Base-by-base conservation (phyloP, 1,140 invertebrate species). In the Nilaparvata lugens region DNA sequence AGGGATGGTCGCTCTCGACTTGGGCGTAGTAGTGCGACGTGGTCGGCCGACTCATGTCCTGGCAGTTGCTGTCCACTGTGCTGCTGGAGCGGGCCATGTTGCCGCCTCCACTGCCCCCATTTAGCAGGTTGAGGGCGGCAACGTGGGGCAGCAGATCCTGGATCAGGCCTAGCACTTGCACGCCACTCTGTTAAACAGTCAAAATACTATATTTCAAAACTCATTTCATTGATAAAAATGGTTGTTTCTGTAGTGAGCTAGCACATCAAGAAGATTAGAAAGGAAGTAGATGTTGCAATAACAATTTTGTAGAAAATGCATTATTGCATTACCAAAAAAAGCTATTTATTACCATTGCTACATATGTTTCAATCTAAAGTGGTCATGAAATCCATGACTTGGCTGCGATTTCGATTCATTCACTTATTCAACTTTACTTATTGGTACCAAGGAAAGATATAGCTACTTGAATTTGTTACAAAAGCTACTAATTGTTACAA, bases 1-100 rank as follows among this genome's bases (percentile, higher is more conserved):
- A 98, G 0, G 95, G 96, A 80, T 98, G 96, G 35, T 95, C 92
- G 73, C 93, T 96, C 76, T 98, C 94, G 7, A 97, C 83, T 78
- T 93, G 85, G 9, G 92, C 88, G 71, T 95, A 95, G 75, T 94
- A 89, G 67, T 87, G 82, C 63, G 87, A 88, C 0, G 89, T 91
- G 9, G 88, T 86, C 45, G 19, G 56, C 11, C 1, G 31, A 5
- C 4, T 61, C 59, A 24, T 35, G 48, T 31, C 35, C n/a, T n/a
- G 56, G 43, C 40, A 48, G 13, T 18, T 48, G 23, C 43, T 58
- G 23, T 64, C 62, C 45, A 31, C 42, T 7, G 60, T 55, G 51
- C 53, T 53, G 35, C 56, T 28, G 4, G 62, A 56, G 48, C 64
- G 61, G 2, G 59, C 28, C 18, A 63, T 38, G 71, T 72, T 61